Conservation (phyloP, 1,140 invertebrate species). For the Micrasema minimum region DNA sequence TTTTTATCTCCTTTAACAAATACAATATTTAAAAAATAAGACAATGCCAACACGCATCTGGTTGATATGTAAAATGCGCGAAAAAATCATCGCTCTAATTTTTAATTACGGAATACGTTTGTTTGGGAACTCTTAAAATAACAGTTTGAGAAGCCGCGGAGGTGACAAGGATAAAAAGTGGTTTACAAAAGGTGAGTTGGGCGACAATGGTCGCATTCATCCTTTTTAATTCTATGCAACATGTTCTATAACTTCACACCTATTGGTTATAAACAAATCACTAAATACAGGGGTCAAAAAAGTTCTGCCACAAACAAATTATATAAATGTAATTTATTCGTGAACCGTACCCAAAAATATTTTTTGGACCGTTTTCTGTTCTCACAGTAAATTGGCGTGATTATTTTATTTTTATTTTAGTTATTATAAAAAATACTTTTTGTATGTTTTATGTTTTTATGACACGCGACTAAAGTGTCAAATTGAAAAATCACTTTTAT, state of each 20-base stretch:
- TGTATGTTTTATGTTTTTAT: neutral
- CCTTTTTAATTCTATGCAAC: slow-evolving; percentile 34
- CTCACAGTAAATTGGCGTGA: neutral
- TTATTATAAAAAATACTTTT: neutral
- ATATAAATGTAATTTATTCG: neutral
- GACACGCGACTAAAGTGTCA: too few relatives aligned
- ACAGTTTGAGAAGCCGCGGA: slow-evolving; percentile 7
- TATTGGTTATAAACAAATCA: slow-evolving; percentile 35
- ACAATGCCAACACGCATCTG: too few relatives aligned
- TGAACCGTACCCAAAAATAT: neutral
- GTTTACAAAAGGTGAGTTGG: slow-evolving; percentile 21
- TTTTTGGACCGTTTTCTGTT: neutral
- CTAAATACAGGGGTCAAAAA: neutral
- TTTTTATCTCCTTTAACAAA: too few relatives aligned
- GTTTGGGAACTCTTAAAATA: too few relatives aligned
- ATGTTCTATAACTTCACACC: slow-evolving; percentile 29
- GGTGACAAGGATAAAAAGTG: slow-evolving; percentile 6
- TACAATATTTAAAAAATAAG: too few relatives aligned
- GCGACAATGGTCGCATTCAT: slow-evolving; percentile 27
- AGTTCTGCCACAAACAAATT: neutral
- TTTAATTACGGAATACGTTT: too few relatives aligned
- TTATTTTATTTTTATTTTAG: neutral
- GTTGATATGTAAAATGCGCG: too few relatives aligned
- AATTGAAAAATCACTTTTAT: too few relatives aligned
- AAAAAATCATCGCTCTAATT: too few relatives aligned